phyloP scores from a whole-genome alignment of 2,888 invertebrate genomes.

The Rambutsinella grinnellia region DNA sequence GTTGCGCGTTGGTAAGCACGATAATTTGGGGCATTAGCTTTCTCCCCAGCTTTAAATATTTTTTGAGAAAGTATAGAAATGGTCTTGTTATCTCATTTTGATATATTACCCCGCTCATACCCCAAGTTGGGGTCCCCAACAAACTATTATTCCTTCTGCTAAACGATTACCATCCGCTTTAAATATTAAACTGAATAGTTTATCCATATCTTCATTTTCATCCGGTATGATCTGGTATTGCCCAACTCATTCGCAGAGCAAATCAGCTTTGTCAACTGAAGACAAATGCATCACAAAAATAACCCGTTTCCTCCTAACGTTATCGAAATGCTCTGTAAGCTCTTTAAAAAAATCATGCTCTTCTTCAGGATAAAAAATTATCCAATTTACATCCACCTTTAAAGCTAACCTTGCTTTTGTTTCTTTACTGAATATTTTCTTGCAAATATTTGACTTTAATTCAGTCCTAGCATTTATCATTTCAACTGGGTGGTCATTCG shows the following conservation, averaged over 20 bases:
- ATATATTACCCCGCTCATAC: background rate
- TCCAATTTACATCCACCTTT: constrained; percentile 3
- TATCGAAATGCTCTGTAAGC: background rate
- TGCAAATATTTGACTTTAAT: too few species aligned
- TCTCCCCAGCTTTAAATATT: background rate
- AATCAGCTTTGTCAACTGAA: background rate
- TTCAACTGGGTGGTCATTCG: too few species aligned
- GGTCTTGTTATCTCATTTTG: constrained; percentile 6
- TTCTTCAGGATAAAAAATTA: constrained; percentile 4
- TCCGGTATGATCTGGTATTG: background rate
- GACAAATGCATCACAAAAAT: background rate
- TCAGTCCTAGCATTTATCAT: too few species aligned
- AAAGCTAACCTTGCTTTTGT: background rate
- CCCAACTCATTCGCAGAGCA: too few species aligned
- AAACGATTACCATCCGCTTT: background rate
- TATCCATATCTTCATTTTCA: constrained; percentile 3
- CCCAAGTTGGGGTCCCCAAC: too few species aligned
- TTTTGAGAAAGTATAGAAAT: constrained; percentile 17
- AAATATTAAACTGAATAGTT: background rate
- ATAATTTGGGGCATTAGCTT: constrained; percentile 1
- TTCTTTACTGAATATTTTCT: too few species aligned
- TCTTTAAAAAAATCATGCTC: background rate
- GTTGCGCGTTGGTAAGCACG: constrained; percentile 17
- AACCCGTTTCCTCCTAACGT: constrained; percentile 2
- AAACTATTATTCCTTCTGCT: constrained; percentile 16